phyloP scores from a whole-genome alignment of 2,888 invertebrate species.

The Taphrorychus bicolor region DNA sequence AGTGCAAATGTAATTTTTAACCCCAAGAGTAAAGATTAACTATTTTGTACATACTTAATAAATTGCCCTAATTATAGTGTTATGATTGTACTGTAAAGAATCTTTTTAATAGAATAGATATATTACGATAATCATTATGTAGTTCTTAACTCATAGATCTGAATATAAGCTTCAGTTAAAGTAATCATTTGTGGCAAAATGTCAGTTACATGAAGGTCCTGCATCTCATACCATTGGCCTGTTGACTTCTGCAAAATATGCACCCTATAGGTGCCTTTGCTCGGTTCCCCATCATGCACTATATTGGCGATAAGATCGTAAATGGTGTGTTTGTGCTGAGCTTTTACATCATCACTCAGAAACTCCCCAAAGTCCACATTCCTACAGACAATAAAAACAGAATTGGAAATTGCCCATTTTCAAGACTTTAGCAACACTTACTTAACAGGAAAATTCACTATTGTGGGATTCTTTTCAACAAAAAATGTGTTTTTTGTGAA shows the following conservation, averaged over 20 bases:
- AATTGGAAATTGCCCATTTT: not conserved
- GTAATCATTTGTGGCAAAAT: conserved; percentile 99
- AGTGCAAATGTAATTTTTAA: no score
- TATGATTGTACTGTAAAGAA: no score
- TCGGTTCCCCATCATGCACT: conserved; percentile 97
- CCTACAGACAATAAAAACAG: conserved; percentile 62
- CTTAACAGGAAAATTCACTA: conserved; percentile 99
- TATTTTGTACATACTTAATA: not conserved
- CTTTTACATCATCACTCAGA: conserved; percentile 83
- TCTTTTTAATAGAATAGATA: not conserved
- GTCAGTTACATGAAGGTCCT: conserved; percentile 97
- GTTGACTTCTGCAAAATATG: conserved; percentile 91
- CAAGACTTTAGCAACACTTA: conserved; percentile 63
- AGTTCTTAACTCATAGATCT: conserved; percentile 71
- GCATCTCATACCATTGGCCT: conserved; percentile 85
- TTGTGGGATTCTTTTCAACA: conserved; percentile 98
- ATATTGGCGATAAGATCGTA: conserved; percentile 99
- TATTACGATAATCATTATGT: not conserved
- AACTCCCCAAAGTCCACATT: conserved; percentile 98
- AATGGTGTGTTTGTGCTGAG: conserved; percentile 79
- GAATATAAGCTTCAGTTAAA: conserved; percentile 97
- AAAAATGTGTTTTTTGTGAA: conserved; percentile 99
- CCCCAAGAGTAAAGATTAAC: no score
- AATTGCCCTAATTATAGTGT: no score
- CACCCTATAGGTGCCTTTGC: conserved; percentile 92